Evolutionary conservation across 1,140 invertebrate species (phyloP).

Genomic region (Marisa cornuarietis): DNA sequence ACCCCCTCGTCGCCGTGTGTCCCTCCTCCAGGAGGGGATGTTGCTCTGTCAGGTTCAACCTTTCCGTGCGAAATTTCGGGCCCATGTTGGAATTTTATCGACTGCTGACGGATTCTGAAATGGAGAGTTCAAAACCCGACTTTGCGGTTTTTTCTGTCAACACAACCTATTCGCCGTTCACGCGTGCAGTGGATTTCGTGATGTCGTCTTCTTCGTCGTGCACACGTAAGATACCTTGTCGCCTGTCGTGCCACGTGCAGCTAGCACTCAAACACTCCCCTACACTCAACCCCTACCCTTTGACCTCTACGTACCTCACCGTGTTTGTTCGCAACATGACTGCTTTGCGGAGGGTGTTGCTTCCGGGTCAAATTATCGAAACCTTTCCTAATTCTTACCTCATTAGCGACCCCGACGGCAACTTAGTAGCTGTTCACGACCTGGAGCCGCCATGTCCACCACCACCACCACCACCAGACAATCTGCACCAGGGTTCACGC

Average conservation of each 20-base stretch:
- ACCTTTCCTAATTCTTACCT: slow-evolving; percentile 22
- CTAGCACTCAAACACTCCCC: slow-evolving; percentile 46
- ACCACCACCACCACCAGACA: neutral
- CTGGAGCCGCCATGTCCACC: slow-evolving; percentile 1
- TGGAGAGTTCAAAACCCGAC: slow-evolving; percentile 47
- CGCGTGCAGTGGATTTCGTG: neutral
- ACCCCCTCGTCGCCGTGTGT: slow-evolving; percentile 46
- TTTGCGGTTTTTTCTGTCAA: slow-evolving; percentile 49
- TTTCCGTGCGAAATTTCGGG: slow-evolving; percentile 41
- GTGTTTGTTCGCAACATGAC: slow-evolving; percentile 41
- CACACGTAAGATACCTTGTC: neutral
- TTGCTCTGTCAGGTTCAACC: slow-evolving; percentile 39
- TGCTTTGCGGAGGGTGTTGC: slow-evolving; percentile 18
- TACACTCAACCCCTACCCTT: slow-evolving; percentile 37
- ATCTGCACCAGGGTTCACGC: neutral
- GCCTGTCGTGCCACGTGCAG: slow-evolving; percentile 25
- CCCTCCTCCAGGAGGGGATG: slow-evolving; percentile 26
- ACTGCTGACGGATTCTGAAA: slow-evolving; percentile 43
- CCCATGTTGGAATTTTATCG: slow-evolving; percentile 55
- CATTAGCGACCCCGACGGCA: slow-evolving; percentile 49
- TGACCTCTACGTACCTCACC: slow-evolving; percentile 33
- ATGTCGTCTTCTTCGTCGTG: neutral
- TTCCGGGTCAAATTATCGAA: slow-evolving; percentile 14
- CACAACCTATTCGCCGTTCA: neutral
- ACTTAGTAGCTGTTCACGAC: slow-evolving; percentile 37